A percentile compares a stretch with the other conserved stretches of the same genome.
Conservation (phyloP, 2,888 invertebrate species). For the Parochlus steinenii region DNA sequence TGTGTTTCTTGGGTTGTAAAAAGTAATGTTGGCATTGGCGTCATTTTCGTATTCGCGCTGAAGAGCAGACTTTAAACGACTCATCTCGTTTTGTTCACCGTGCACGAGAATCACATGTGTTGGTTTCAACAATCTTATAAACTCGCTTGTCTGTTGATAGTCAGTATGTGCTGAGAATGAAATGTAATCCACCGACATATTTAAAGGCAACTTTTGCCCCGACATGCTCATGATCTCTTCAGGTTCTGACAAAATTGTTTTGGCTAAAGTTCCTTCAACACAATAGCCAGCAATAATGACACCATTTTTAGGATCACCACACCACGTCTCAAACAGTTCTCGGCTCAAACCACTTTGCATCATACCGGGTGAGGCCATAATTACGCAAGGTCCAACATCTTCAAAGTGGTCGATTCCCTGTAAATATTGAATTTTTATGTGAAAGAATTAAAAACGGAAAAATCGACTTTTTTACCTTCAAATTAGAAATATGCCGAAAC, state of each 20-base stretch:
- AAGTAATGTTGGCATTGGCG: slow-evolving; percentile 58
- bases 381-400: slow-evolving; percentile 98
- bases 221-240: slow-evolving; percentile 92
- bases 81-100: slow-evolving; percentile 99
- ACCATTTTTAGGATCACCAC: slow-evolving; percentile 94
- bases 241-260: slow-evolving; percentile 90
- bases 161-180: slow-evolving; percentile 99
- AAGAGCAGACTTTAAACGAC: slow-evolving; percentile 81
- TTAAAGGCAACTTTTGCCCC: slow-evolving; percentile 88
- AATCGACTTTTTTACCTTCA: slow-evolving; percentile 42
- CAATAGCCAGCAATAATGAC: slow-evolving; percentile 96
- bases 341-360: slow-evolving; percentile 96
- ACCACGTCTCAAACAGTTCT: slow-evolving; percentile 98
- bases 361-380: slow-evolving; percentile 99
- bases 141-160: slow-evolving; percentile 94
- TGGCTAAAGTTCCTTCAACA: slow-evolving; percentile 79
- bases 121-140: slow-evolving; percentile 84
- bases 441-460: slow-evolving; percentile 10
- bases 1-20: slow-evolving; percentile 94
- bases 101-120: slow-evolving; percentile 94
- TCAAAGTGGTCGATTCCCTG: slow-evolving; percentile 98
- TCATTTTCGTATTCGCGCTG: slow-evolving; percentile 87
- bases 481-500: slow-evolving; percentile 90
- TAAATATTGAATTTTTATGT: slow-evolving; percentile 13
- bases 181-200: slow-evolving; percentile 98